Base-by-base conservation (phyloP, 2,888 invertebrate genomes). In the Anodontia alba region DNA sequence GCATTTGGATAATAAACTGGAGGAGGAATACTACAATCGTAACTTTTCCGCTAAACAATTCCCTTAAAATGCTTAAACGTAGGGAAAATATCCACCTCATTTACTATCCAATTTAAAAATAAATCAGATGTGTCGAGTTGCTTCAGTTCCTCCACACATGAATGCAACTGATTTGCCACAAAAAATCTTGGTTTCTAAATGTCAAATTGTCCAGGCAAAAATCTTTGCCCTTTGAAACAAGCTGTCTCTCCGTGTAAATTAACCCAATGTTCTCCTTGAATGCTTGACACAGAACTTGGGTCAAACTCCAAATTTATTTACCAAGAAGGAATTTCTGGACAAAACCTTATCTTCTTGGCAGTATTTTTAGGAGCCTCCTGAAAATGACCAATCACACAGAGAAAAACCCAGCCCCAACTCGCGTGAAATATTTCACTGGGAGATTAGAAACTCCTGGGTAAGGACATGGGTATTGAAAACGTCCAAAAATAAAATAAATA, bases 171-270 rank as follows among this genome's bases (percentile, higher is more conserved):
- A 29, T 78, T 78, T n/a, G 78, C 73, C 20, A 71, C 31, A 66
- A 76, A 78, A 17, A 1, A 67, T 74, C 17, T 15, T 78, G 78
- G 42, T 78, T 75, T 69, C 81, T 78, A 69, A 82, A 75, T 33
- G 54, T 7, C 23, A 78, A 46, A 36, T 70, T 20, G 23, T 33
- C 36, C 23, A 81, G 43, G 43, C 70, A 51, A 67, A 75, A 68
- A 36, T 46, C 33, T 57, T 42, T 23, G 26, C 68, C 66, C 15
- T 33, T n/a, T 17, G 62, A 57, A 15, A 74, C 66, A 23, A 70
- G 46, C 26, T 62, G 66, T 73, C 73, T 73, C 76, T 73, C 77
- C 76, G 26, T 62, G 49, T 43, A 57, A 3, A 26, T 73, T 70
- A 26, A 78, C 70, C 73, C 78, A 78, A 7, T 17, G 23, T 20